Evolutionary conservation across 2,888 invertebrate genomes (phyloP).

Genomic region (Magallana nippona): DNA sequence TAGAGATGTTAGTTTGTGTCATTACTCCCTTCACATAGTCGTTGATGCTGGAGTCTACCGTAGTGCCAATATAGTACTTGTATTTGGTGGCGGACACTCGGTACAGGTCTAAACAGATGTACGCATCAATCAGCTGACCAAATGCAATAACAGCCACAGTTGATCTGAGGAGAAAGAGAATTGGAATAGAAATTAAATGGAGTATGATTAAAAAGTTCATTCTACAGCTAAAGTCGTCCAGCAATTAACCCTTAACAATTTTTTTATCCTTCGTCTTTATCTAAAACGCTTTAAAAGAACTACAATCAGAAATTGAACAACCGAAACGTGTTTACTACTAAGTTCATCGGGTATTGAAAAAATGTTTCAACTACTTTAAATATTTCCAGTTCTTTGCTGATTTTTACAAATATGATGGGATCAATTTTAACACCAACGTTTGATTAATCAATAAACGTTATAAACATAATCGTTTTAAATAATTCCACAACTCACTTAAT

Average conservation of each 20-base stretch:
- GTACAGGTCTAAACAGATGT: conserved; percentile 57
- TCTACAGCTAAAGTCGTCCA: too few relatives aligned
- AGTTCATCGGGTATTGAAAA: too few relatives aligned
- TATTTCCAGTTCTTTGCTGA: too few relatives aligned
- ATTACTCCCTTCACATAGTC: conserved; percentile 50
- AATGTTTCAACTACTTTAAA: too few relatives aligned
- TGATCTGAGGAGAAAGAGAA: conserved; percentile 39
- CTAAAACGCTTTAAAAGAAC: too few relatives aligned
- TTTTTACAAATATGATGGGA: neutral
- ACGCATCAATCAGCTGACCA: conserved; percentile 47
- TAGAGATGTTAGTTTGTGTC: conserved; percentile 22
- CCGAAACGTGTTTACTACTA: too few relatives aligned
- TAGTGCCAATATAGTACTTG: conserved; percentile 57
- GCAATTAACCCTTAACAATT: too few relatives aligned
- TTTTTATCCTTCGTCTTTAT: too few relatives aligned
- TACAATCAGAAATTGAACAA: too few relatives aligned
- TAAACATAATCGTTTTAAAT: neutral
- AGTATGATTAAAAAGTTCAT: too few relatives aligned
- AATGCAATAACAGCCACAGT: conserved; percentile 50
- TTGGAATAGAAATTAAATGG: too few relatives aligned
- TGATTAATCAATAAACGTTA: neutral
- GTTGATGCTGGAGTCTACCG: conserved; percentile 34
- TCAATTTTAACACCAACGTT: neutral
- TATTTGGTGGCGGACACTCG: conserved; percentile 53
- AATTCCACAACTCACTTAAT: conserved; percentile 36